These are phyloP conservation scores for Vireo griseus DNA, from an alignment of 2,797 vertebrate species.

Conservation along the genomic window DNA sequence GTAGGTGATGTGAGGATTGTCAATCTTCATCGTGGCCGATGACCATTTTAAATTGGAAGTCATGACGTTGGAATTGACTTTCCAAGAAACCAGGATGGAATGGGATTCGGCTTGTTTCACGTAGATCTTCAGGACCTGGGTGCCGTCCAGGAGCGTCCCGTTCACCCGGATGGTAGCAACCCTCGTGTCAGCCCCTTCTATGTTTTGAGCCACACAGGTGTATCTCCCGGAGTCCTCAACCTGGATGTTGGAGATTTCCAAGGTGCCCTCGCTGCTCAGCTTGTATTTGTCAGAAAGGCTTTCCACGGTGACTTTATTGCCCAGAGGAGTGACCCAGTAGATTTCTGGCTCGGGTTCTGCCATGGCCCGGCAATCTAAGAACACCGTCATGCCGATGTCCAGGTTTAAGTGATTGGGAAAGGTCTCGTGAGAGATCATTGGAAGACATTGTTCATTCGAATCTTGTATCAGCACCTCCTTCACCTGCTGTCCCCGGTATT, in stretches of 20 bases:
- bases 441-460: constrained; percentile 86
- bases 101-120: constrained; percentile 91
- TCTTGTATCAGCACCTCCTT: constrained; percentile 85
- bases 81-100: constrained; percentile 95
- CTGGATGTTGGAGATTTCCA: constrained; percentile 86
- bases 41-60: constrained; percentile 95
- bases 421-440: constrained; percentile 90
- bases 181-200: constrained; percentile 90
- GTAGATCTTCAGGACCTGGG: constrained; percentile 91
- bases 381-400: constrained; percentile 84
- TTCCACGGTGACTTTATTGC: constrained; percentile 88
- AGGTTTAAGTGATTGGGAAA: constrained; percentile 89
- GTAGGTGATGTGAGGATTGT: constrained; percentile 96
- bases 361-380: constrained; percentile 92
- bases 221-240: constrained; percentile 92
- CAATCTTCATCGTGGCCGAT: constrained; percentile 95
- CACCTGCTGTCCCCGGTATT: constrained; percentile 86
- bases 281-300: constrained; percentile 88
- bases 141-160: constrained; percentile 88
- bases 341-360: constrained; percentile 95
- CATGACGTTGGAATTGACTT: constrained; percentile 92
- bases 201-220: constrained; percentile 91
- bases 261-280: constrained; percentile 86
- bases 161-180: constrained; percentile 90
- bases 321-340: constrained; percentile 95